Base-by-base conservation (phyloP, 2,888 invertebrate genomes). In the Oeneis ivallda region DNA sequence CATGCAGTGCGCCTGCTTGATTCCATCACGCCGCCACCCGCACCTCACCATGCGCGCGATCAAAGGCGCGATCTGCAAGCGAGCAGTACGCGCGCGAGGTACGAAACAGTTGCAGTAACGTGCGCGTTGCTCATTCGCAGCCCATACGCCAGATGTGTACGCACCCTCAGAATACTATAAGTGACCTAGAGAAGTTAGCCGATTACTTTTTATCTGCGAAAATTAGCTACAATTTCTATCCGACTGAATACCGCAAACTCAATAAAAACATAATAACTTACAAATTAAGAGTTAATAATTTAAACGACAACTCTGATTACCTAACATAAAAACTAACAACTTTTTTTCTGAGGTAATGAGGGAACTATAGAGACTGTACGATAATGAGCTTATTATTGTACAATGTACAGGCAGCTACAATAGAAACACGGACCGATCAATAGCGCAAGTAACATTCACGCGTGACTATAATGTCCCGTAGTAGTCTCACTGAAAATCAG, bases 371-470 rank as follows among this genome's bases (percentile, higher is more conserved):
- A 1, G 15, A 37, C 34, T 37, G 34, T 32, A n/a, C 52, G 34
- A 15, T 54, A 37, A 37, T 54, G 10, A 17, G 37, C 32, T 52
- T 52, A 32, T 52, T 52, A n/a, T n/a, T n/a, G 26, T 17, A 47
- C 17, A 17, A 17, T 37, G 37, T 53, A 54, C 37, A 54, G 37
- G 37, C 59, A 47, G 50, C 34, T 13, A 13, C 17, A 45, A 59
- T 59, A 60, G 49, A 37, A 15, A 37, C 37, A 54, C 54, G 37
- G 17, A 54, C 37, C 54, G 54, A 54, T 54, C 54, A 54, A 54
- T 37, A 54, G 37, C 54, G 54, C 37, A 54, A 37, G 15, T 17
- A 15, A 37, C 37, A 37, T 17, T 15, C 37, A 37, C 9, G 17
- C 54, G 54, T 54, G 54, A 54, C 54, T 54, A n/a, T n/a, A 54